Percentiles rank a stretch among this genome's conserved stretches.
Evolutionary conservation across 2,113 vertebrate genomes (phyloP).

Genomic region (Dipodomys spectabilis): DNA sequence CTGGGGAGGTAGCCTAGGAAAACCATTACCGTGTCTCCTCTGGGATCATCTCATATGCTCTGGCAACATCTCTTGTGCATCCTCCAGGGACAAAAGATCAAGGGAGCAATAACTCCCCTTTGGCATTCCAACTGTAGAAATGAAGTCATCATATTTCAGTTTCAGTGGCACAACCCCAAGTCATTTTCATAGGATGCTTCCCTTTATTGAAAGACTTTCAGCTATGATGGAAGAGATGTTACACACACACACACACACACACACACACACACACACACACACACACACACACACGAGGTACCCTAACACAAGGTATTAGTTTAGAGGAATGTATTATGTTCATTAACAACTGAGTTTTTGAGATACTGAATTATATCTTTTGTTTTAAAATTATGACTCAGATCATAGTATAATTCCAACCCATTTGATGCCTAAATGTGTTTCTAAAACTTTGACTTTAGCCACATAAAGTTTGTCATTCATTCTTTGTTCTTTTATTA

Average conservation of each 20-base stretch:
- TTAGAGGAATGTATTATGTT: constrained; percentile 47
- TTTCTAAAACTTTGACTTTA: constrained; percentile 49
- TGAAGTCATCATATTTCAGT: constrained; percentile 45
- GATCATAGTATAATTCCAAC: background rate
- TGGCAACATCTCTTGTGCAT: constrained; percentile 9
- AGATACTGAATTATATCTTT: background rate
- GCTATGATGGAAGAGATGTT: background rate
- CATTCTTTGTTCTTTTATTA: no score
- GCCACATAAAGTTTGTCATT: background rate
- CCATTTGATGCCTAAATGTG: background rate
- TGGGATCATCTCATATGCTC: background rate
- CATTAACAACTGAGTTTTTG: background rate
- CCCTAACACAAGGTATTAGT: background rate
- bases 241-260: background rate
- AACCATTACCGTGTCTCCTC: background rate
- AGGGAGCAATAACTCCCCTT: constrained; percentile 19
- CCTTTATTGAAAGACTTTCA: constrained; percentile 44
- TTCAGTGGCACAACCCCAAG: constrained; percentile 32
- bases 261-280: background rate
- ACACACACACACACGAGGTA: background rate
- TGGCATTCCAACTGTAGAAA: constrained; percentile 21
- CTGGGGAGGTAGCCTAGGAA: background rate
- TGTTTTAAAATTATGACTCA: constrained; percentile 18
- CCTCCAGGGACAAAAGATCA: constrained; percentile 46
- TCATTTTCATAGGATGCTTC: constrained; percentile 11